A percentile compares a stretch with the other conserved stretches of the same genome.
phyloP scores from a whole-genome alignment of 2,113 vertebrate genomes.

The Pseudorasbora parva region DNA sequence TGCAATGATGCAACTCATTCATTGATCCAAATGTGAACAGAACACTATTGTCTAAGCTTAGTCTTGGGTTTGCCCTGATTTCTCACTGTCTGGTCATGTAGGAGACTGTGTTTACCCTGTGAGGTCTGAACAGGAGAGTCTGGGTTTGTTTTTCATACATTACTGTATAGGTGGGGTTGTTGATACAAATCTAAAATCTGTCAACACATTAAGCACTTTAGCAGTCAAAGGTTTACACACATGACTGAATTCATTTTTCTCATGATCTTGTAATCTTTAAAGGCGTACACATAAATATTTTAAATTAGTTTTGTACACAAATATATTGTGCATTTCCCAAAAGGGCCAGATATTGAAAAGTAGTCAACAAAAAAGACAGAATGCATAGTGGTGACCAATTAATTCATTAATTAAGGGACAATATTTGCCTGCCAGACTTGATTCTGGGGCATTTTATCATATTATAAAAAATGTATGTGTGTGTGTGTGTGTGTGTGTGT shows the following conservation, averaged over 20 bases:
- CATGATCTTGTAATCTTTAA: neutral
- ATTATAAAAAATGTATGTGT: too few relatives aligned
- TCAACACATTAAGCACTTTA: slow-evolving; percentile 1
- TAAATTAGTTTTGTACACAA: neutral
- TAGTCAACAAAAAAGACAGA: neutral
- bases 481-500: too few relatives aligned
- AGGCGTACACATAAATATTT: neutral
- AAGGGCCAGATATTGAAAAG: neutral
- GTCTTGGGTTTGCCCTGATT: slow-evolving; percentile 25
- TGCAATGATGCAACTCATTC: slow-evolving; percentile 34
- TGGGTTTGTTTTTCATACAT: slow-evolving; percentile 3
- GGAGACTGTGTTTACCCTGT: slow-evolving; percentile 5
- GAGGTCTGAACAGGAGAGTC: slow-evolving; percentile 9
- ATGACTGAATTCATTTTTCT: neutral
- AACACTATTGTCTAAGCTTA: slow-evolving; percentile 26
- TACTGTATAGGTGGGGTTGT: slow-evolving; percentile 5
- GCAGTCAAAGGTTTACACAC: neutral
- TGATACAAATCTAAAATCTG: slow-evolving; percentile 1
- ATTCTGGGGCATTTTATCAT: too few relatives aligned
- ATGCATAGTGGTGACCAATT: neutral
- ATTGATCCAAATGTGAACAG: slow-evolving; percentile 28
- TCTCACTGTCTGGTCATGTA: slow-evolving; percentile 22
- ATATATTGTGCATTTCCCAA: neutral
- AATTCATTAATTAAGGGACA: neutral
- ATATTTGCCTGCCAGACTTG: neutral